Conservation (phyloP, 30 jellyfish, hydroid and myxozoan genomes). For the Morbakka virulenta region DNA sequence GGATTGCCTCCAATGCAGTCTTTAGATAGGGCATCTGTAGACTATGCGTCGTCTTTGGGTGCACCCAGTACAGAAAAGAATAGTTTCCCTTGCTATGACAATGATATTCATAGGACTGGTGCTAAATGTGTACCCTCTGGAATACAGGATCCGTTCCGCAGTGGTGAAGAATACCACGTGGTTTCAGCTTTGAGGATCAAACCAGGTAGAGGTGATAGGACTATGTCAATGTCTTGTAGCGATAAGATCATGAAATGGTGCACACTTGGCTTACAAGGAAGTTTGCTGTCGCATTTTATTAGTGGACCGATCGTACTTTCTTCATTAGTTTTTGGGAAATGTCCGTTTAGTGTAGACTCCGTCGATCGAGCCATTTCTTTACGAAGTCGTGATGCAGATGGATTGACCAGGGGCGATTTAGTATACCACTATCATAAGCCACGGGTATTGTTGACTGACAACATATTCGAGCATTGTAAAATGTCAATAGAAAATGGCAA, state of each 20-base stretch:
- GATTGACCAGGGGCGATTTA: too few relatives aligned
- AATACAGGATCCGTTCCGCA: slow-evolving; percentile 60
- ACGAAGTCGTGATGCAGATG: slow-evolving; percentile 58
- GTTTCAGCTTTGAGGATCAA: slow-evolving; percentile 70
- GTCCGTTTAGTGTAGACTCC: slow-evolving; percentile 52
- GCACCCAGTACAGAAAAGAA: neutral
- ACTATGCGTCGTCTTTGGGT: neutral
- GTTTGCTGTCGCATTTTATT: slow-evolving; percentile 53
- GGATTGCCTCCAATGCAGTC: neutral
- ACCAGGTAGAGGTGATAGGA: slow-evolving; percentile 89
- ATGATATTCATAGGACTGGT: slow-evolving; percentile 81
- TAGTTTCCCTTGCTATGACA: neutral
- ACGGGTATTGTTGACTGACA: too few relatives aligned
- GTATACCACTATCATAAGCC: too few relatives aligned
- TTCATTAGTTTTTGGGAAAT: slow-evolving; percentile 50
- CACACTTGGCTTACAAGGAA: slow-evolving; percentile 86
- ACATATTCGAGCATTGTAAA: too few relatives aligned
- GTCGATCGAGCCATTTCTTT: slow-evolving; percentile 58
- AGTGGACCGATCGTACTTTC: slow-evolving; percentile 42
- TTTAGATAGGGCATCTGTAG: neutral
- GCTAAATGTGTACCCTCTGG: slow-evolving; percentile 94
- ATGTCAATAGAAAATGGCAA: too few relatives aligned
- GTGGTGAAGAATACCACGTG: slow-evolving; percentile 70
- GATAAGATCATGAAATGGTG: slow-evolving; percentile 95
- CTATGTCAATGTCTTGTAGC: slow-evolving; percentile 86